Evolutionary conservation across 2,113 vertebrate species (phyloP).

Genomic region (Pandion haliaetus): DNA sequence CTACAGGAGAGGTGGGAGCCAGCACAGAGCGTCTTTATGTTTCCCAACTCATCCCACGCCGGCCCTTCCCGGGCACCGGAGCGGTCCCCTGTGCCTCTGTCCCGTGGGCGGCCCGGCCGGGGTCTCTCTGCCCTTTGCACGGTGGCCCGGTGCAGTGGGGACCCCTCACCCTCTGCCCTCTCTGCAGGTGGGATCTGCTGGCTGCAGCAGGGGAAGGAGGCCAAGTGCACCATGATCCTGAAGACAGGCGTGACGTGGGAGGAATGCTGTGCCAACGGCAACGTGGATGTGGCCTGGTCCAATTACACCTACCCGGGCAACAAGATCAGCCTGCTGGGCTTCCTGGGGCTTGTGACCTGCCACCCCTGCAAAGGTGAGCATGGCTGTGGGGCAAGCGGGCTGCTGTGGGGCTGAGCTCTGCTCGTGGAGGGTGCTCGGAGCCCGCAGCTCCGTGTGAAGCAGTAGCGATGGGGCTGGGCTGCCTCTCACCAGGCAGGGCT

Average conservation of each 20-base stretch:
- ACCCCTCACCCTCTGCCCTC: neutral
- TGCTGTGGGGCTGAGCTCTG: neutral
- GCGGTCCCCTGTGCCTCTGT: neutral
- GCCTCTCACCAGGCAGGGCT: neutral
- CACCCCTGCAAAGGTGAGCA: conserved; percentile 92
- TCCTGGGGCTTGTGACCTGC: conserved; percentile 91
- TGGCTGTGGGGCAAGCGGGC: fast-evolving
- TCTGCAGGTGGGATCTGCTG: conserved; percentile 92
- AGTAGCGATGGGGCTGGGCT: neutral
- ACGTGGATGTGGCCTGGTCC: conserved; percentile 91
- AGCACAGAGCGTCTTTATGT: neutral
- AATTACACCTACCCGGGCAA: conserved; percentile 90
- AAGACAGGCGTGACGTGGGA: conserved; percentile 86
- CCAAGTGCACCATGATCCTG: conserved; percentile 90
- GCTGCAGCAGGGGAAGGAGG: conserved; percentile 88
- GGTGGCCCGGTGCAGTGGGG: neutral
- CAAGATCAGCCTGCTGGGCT: conserved; percentile 91
- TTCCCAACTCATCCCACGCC: fast-evolving
- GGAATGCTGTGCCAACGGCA: conserved; percentile 88
- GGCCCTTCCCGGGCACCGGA: fast-evolving
- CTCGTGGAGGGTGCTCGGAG: fast-evolving
- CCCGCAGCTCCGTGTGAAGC: neutral
- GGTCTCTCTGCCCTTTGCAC: fast-evolving
- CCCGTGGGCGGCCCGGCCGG: fast-evolving
- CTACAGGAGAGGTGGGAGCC: neutral